phyloP scores from a whole-genome alignment of 2,888 invertebrate species.

The Melinopterus prodromus region DNA sequence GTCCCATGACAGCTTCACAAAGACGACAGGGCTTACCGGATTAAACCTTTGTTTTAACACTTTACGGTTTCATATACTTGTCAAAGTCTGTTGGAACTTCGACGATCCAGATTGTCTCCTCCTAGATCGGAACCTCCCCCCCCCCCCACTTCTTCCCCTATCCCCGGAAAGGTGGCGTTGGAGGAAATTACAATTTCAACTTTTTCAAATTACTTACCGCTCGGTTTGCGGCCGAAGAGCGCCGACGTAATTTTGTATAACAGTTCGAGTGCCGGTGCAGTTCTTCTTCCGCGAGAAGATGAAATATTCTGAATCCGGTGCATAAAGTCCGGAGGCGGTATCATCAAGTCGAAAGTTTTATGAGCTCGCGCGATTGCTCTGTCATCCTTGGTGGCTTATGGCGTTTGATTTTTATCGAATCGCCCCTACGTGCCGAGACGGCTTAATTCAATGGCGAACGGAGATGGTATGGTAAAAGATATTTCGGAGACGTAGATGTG shows the following conservation, averaged over 20 bases:
- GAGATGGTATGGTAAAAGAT: neutral
- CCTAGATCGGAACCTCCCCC: too few species aligned
- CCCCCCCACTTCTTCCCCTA: too few species aligned
- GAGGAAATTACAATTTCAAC: neutral
- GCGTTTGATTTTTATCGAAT: neutral
- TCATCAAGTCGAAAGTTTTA: neutral
- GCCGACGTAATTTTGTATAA: neutral
- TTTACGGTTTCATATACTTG: slow-evolving; percentile 49
- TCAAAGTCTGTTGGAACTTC: slow-evolving; percentile 40
- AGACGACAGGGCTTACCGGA: slow-evolving; percentile 45
- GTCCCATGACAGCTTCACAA: slow-evolving; percentile 47
- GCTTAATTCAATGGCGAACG: neutral
- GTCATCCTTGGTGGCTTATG: slow-evolving; percentile 4
- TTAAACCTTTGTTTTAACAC: slow-evolving; percentile 50
- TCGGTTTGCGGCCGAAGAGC: neutral
- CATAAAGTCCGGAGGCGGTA: neutral
- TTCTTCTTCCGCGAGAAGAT: neutral
- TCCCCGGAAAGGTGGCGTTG: neutral
- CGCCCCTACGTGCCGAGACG: neutral
- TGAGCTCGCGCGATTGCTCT: neutral
- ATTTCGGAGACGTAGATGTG: neutral
- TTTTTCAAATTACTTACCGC: slow-evolving; percentile 4
- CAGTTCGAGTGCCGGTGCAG: neutral
- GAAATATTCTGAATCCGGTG: neutral
- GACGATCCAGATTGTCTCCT: neutral